Base-by-base conservation (phyloP, 2,888 invertebrate species). In the Cheilosia impressa region DNA sequence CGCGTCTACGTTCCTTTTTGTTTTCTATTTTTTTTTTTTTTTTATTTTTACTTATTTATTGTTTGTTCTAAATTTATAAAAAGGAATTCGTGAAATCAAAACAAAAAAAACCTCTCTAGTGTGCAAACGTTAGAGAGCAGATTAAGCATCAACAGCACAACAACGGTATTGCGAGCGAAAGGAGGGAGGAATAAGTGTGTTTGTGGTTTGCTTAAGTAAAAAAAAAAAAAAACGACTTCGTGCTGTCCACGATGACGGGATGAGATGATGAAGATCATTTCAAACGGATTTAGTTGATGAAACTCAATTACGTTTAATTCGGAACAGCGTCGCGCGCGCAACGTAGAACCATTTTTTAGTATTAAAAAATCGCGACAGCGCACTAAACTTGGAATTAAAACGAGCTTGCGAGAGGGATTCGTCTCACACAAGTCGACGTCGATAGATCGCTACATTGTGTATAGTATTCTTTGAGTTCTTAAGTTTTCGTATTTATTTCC, bases 231-330 rank as follows among this genome's bases (percentile, higher is more conserved):
- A 13, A 38, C 38, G 38, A 63, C 57, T 47, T 47, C 31, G 75
- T 79, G 83, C 65, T 58, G 69, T 69, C 45, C 68, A 69, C 63
- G 22, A 83, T 83, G 83, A 79, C 69, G 83, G 75, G 58, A 84
- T 66, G 83, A 79, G 58, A 84, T 66, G 80, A 85, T 76, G 84
- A 84, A 84, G 80, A 80, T 85, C 71, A 68, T 76, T 80, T 76
- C 71, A 65, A 84, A 85, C 85, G 85, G 81, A 85, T 85, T 85
- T 85, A 85, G 80, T 85, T 89, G 88, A 89, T 89, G 87, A 89
- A 89, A 89, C 88, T 89, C 89, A 89, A 89, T 89, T 89, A 88
- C 87, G 88, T 88, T 88, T 89, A 89, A 89, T 89, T 89, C 87
- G 88, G 81, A 87, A 65, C 83, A 76, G 68, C 83, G 81, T 72